Evolutionary conservation across 1,140 invertebrate species (phyloP), one percentile per base, ranked within the genome.

Genomic region (Drosophila takahashii): DNA sequence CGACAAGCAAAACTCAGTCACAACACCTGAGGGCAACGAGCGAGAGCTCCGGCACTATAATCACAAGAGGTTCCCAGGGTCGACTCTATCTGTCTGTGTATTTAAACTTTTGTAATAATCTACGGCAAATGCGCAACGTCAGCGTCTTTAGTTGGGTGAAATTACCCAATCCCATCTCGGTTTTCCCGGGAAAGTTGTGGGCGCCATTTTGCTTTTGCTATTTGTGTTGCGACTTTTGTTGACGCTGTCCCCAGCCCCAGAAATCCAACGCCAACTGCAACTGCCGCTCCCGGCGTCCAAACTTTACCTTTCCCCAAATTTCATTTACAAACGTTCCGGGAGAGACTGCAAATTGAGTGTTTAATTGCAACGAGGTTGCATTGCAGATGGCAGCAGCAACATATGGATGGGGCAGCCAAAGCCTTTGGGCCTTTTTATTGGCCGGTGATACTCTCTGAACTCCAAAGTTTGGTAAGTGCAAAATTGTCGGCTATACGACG

Each of bases 81-180:
- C 65, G 44, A 51, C 79, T 74, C 41, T 56, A 47, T 69, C 51
- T 74, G 81, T 80, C 81, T 84, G 67, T 86, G 81, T 85, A 86
- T 86, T 85, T 86, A 85, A 85, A 85, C 81, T 85, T 86, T 85
- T 85, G 81, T 81, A 85, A 85, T 85, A 85, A 85, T 85, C 81
- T 85, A 85, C 81, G 53, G 77, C 81, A 85, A 85, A 81, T 85
- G 81, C 81, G 81, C 77, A 85, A 77, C 69, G 81, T 85, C 77
- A 85, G 61, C 81, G 64, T 79, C 76, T 77, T 73, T 60, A 50
- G 62, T 47, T 56, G 32, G 51, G 9, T 45, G 67, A 48, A 69
- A 75, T 36, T 69, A 26, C 51, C 18, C n/a, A 18, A 5, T n/a
- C 29, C 29, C 29, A 8, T 34, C 3, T 34, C 3, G 29, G 15